Conservation (phyloP, 1,140 invertebrate species). For the Nomia melanderi region DNA sequence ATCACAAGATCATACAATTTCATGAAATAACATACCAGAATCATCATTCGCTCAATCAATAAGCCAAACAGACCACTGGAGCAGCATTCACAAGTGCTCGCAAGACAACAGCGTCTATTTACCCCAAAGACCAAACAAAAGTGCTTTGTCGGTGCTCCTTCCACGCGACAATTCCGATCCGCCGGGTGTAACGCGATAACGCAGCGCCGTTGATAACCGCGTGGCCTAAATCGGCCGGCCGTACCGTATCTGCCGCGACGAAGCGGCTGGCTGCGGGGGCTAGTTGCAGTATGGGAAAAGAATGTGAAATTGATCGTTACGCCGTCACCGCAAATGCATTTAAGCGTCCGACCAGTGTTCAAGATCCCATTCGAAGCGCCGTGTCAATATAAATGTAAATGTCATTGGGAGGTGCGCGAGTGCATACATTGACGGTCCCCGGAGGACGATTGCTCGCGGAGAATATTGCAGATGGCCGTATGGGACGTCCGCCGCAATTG, state of each 20-base stretch:
- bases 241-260: conserved; percentile 9
- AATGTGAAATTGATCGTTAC: conserved; percentile 67
- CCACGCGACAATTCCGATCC: neutral
- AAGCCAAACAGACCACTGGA: neutral
- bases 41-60: neutral
- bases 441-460: conserved; percentile 72
- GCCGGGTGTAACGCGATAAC: conserved; percentile 23
- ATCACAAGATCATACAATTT: too few species aligned
- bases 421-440: conserved; percentile 70
- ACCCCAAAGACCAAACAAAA: neutral
- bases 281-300: conserved; percentile 4
- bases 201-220: neutral
- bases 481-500: conserved; percentile 71
- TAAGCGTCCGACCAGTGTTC: conserved; percentile 68
- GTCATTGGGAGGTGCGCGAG: conserved; percentile 68
- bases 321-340: conserved; percentile 63
- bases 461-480: conserved; percentile 72
- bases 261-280: too few species aligned
- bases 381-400: conserved; percentile 80
- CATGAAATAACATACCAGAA: too few species aligned
- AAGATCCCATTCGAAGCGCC: conserved; percentile 68
- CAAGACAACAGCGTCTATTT: neutral
- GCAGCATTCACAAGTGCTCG: neutral
- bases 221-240: conserved; percentile 39
- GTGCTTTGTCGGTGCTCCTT: too few species aligned